A percentile compares a stretch with the other conserved stretches of the same genome.
These are phyloP conservation scores for Urocynchramus pylzowi DNA, from an alignment of 2,113 vertebrate genomes.

Conservation along the genomic window DNA sequence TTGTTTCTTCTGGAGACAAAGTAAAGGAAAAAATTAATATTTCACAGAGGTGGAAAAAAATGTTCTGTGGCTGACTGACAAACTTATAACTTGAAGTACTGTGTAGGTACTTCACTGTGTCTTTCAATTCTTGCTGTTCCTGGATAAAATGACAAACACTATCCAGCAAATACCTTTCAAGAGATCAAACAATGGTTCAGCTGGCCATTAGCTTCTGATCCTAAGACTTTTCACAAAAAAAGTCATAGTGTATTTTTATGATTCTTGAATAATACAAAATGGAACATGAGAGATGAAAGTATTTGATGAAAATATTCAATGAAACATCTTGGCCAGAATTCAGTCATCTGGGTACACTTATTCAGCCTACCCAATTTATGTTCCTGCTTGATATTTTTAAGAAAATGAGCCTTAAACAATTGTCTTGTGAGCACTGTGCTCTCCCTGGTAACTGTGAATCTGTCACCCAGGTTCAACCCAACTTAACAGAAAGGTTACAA, in stretches of 20 bases:
- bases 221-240: background rate
- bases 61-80: background rate
- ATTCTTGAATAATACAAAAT: background rate
- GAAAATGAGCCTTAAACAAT: background rate
- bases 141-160: background rate
- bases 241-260: background rate
- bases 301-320: background rate
- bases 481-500: background rate
- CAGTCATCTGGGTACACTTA: background rate
- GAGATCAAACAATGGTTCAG: background rate
- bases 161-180: background rate
- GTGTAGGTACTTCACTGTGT: background rate
- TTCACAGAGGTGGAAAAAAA: background rate
- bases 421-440: background rate
- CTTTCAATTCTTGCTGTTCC: background rate
- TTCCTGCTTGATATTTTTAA: background rate
- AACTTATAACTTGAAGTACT: background rate
- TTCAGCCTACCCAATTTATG: background rate
- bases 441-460: background rate
- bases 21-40: background rate
- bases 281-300: background rate
- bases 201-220: background rate
- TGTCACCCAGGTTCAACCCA: background rate
- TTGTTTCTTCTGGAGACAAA: background rate
- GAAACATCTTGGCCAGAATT: background rate